phyloP scores from a whole-genome alignment of 2,888 invertebrate genomes.

The Pyrrhia umbra region DNA sequence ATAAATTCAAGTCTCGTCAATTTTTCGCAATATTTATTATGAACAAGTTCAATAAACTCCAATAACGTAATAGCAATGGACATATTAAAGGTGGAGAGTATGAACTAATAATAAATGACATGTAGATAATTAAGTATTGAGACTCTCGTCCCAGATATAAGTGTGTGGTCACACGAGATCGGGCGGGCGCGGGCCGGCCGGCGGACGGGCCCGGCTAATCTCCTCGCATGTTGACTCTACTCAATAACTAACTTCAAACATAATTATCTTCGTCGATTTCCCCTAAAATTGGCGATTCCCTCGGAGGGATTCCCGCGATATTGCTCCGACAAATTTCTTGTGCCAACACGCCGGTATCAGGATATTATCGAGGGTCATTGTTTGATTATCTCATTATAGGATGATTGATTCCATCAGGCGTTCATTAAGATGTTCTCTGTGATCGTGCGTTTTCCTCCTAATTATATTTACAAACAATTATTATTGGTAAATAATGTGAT shows the following conservation, averaged over 20 bases:
- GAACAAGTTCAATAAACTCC: neutral
- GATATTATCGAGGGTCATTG: conserved; percentile 87
- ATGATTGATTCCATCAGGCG: conserved; percentile 86
- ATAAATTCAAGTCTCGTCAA: neutral
- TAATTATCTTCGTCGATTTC: conserved; percentile 89
- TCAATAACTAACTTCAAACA: conserved; percentile 90
- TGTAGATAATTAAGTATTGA: conserved; percentile 56
- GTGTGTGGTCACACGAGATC: conserved; percentile 40
- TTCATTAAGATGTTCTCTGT: conserved; percentile 72
- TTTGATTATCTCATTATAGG: conserved; percentile 88
- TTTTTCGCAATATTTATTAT: neutral
- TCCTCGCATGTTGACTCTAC: conserved; percentile 84
- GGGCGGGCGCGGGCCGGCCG: conserved; percentile 21
- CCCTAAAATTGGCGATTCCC: conserved; percentile 87
- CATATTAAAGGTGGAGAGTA: conserved; percentile 11
- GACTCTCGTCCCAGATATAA: conserved; percentile 30
- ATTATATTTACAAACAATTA: conserved; percentile 60
- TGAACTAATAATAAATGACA: conserved; percentile 42
- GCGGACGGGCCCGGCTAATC: conserved; percentile 72
- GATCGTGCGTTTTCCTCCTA: conserved; percentile 46
- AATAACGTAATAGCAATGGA: neutral
- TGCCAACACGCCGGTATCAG: conserved; percentile 84
- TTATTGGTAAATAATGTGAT: conserved; percentile 38
- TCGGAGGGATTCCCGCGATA: conserved; percentile 82
- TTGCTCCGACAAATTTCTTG: conserved; percentile 87